A percentile compares a stretch with the other conserved stretches of the same genome.
These are phyloP conservation scores for Choristoneura fumiferana DNA, from an alignment of 1,140 invertebrate genomes.

Conservation along the genomic window DNA sequence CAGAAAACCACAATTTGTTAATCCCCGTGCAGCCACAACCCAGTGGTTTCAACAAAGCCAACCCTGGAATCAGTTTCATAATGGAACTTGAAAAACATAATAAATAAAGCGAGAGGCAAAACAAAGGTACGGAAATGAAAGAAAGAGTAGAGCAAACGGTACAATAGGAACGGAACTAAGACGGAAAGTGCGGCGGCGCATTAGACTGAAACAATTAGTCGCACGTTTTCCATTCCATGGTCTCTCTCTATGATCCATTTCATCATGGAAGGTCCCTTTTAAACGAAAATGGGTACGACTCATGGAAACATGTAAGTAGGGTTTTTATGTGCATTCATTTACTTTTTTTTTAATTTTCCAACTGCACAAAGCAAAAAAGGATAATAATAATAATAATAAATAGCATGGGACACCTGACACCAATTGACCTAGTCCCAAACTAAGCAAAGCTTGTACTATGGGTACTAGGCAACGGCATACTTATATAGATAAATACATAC, in stretches of 20 bases:
- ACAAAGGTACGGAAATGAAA: constrained; percentile 20
- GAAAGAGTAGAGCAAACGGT: constrained; percentile 20
- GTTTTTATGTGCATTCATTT: not conserved
- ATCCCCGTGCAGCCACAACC: too few relatives aligned
- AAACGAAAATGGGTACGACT: not conserved
- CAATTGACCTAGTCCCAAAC: too few relatives aligned
- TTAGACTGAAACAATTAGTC: constrained; percentile 38
- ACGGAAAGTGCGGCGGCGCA: constrained; percentile 39
- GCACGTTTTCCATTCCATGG: constrained; percentile 8
- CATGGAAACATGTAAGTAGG: not conserved
- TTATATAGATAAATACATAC: too few relatives aligned
- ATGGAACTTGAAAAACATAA: constrained; percentile 4
- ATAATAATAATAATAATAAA: too few relatives aligned
- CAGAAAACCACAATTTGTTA: too few relatives aligned
- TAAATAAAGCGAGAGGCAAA: constrained; percentile 13
- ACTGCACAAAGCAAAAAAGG: too few relatives aligned
- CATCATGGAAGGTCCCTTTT: not conserved
- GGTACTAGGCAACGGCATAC: too few relatives aligned
- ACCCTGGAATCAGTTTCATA: not conserved
- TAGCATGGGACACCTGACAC: too few relatives aligned
- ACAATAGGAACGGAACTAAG: constrained; percentile 36
- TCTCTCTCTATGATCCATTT: not conserved
- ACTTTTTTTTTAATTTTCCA: too few relatives aligned
- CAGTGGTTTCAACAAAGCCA: too few relatives aligned
- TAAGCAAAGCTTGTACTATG: too few relatives aligned